These are phyloP conservation scores for Zosterops japonicus DNA, from an alignment of 2,113 vertebrate genomes.

Conservation along the genomic window DNA sequence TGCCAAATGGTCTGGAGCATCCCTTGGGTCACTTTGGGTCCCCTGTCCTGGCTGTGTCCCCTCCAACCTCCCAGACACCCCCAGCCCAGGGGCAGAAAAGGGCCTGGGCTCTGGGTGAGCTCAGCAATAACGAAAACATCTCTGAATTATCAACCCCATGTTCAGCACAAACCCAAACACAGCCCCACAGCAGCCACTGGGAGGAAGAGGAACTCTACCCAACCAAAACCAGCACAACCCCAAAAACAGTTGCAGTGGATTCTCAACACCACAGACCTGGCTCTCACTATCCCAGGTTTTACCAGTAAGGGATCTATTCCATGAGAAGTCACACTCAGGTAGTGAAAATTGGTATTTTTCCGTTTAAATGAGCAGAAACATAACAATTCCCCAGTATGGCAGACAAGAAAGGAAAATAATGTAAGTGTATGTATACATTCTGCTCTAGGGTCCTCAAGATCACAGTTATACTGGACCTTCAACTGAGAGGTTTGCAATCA, in stretches of 20 bases:
- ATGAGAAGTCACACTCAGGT: not conserved
- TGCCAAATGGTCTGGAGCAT: fast-evolving
- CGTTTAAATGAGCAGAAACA: not conserved
- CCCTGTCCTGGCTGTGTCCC: not conserved
- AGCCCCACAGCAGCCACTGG: fast-evolving
- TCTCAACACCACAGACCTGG: not conserved
- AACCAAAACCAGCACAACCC: not conserved
- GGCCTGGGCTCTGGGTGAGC: not conserved
- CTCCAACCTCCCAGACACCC: not conserved
- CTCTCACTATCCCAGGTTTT: not conserved
- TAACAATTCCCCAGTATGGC: not conserved
- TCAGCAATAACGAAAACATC: not conserved
- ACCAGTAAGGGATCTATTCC: too few species aligned
- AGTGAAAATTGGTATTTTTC: not conserved
- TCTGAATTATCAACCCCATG: fast-evolving
- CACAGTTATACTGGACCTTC: not conserved
- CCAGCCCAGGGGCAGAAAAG: not conserved
- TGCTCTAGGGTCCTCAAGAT: not conserved
- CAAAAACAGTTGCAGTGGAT: not conserved
- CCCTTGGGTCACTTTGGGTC: fast-evolving
- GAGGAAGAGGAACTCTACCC: not conserved
- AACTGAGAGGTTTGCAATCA: not conserved
- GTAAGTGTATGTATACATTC: too few species aligned
- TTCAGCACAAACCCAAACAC: not conserved
- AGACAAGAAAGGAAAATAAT: not conserved